Evolutionary conservation across 2,888 invertebrate species (phyloP).

Genomic region (Galerucella nymphaeae): DNA sequence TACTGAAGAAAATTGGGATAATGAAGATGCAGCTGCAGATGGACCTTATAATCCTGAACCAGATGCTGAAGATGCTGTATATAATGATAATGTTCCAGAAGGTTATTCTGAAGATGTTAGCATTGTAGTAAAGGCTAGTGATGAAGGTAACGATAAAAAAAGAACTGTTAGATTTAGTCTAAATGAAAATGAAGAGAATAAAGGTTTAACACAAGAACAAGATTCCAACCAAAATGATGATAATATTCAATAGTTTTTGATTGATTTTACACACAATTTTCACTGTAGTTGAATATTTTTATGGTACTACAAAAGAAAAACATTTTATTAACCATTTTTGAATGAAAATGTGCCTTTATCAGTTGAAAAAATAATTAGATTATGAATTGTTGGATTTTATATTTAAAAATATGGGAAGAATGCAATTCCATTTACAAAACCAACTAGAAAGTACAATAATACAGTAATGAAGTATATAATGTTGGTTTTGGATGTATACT

Average conservation of each 20-base stretch:
- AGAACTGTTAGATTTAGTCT: constrained; percentile 39
- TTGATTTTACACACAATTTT: background rate
- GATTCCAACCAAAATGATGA: background rate
- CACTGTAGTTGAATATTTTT: background rate
- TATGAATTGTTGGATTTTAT: too few relatives aligned
- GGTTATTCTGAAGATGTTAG: constrained; percentile 29
- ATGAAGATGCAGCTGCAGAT: constrained; percentile 22
- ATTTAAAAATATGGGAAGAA: too few relatives aligned
- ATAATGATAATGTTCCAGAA: constrained; percentile 17
- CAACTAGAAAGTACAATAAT: background rate
- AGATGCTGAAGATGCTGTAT: constrained; percentile 15
- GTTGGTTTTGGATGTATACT: too few relatives aligned
- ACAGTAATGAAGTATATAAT: background rate
- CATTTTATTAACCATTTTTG: too few relatives aligned
- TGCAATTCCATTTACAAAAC: background rate
- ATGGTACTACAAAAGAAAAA: background rate
- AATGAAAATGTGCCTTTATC: too few relatives aligned
- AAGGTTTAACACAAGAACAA: background rate
- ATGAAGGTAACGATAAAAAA: constrained; percentile 33
- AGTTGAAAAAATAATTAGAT: too few relatives aligned
- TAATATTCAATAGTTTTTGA: background rate
- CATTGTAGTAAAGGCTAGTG: constrained; percentile 39
- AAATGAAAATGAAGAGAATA: constrained; percentile 15
- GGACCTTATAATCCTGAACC: background rate
- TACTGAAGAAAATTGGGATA: constrained; percentile 37